Conservation (phyloP, 1,140 invertebrate species). For the Semibalanus balanoides region DNA sequence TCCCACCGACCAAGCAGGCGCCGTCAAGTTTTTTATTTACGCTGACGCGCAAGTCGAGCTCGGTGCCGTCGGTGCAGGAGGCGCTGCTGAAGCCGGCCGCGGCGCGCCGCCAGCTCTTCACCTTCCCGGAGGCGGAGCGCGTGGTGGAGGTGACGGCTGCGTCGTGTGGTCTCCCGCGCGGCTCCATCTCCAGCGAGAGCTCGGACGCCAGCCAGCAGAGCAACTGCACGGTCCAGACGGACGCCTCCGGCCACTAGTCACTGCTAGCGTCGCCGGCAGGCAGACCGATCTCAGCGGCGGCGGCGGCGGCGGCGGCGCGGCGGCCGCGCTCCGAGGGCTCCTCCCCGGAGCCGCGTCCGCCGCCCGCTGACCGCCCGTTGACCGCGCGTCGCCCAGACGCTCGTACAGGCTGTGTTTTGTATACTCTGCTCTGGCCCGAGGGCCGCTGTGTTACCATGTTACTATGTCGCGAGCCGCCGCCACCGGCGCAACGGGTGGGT, state of each 20-base stretch:
- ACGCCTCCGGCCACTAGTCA: neutral
- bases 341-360: too few species aligned
- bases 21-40: neutral
- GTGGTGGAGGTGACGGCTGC: neutral
- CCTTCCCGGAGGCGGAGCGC: neutral
- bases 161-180: neutral
- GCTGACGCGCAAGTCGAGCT: neutral
- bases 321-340: too few species aligned
- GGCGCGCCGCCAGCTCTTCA: neutral
- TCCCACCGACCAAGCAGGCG: neutral
- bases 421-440: neutral
- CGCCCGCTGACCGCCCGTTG: neutral
- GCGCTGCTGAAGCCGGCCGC: neutral
- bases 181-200: neutral
- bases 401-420: neutral
- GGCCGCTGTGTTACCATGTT: neutral
- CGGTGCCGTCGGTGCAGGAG: neutral
- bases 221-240: neutral
- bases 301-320: too few species aligned
- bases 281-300: neutral
- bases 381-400: too few species aligned
- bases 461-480: neutral
- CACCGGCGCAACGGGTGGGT: too few species aligned
- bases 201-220: neutral
- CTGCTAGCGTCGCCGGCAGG: neutral